phyloP scores from a whole-genome alignment of 2,113 vertebrate species.

The Girardinichthys multiradiatus region DNA sequence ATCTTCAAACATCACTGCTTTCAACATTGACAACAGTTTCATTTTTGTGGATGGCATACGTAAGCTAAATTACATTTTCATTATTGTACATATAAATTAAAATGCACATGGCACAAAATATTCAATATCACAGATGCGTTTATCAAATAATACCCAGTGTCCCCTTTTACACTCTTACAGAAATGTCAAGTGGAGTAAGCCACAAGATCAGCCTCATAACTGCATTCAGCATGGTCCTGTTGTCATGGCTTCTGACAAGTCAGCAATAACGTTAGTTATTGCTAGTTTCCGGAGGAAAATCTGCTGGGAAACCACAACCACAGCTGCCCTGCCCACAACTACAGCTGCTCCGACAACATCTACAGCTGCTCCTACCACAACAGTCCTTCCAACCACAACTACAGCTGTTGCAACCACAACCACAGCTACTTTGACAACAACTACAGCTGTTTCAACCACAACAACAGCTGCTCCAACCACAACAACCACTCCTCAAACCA shows the following conservation, averaged over 20 bases:
- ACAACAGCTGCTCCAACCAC: too few relatives aligned
- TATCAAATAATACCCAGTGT: slow-evolving; percentile 21
- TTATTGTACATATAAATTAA: not conserved
- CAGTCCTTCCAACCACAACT: not conserved
- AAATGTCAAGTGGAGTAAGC: slow-evolving; percentile 28
- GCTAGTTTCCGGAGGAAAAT: not conserved
- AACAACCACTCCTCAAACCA: too few relatives aligned
- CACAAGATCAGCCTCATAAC: slow-evolving; percentile 45
- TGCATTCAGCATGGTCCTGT: slow-evolving; percentile 29
- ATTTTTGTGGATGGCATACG: slow-evolving; percentile 29
- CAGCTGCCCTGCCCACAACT: too few relatives aligned
- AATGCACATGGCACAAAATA: not conserved
- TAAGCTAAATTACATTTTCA: not conserved
- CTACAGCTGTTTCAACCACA: too few relatives aligned
- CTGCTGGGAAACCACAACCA: too few relatives aligned
- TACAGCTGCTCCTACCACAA: too few relatives aligned
- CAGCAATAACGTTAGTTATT: not conserved
- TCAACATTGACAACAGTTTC: slow-evolving; percentile 38
- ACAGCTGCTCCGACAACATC: too few relatives aligned
- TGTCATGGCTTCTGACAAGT: slow-evolving; percentile 41
- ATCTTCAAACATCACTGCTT: slow-evolving; percentile 14
- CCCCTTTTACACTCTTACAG: slow-evolving; percentile 11
- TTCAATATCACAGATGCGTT: slow-evolving; percentile 6
- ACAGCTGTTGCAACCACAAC: too few relatives aligned
- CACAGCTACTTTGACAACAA: too few relatives aligned